phyloP scores from a whole-genome alignment of 2,888 invertebrate species.

The Nebria brevicollis region DNA sequence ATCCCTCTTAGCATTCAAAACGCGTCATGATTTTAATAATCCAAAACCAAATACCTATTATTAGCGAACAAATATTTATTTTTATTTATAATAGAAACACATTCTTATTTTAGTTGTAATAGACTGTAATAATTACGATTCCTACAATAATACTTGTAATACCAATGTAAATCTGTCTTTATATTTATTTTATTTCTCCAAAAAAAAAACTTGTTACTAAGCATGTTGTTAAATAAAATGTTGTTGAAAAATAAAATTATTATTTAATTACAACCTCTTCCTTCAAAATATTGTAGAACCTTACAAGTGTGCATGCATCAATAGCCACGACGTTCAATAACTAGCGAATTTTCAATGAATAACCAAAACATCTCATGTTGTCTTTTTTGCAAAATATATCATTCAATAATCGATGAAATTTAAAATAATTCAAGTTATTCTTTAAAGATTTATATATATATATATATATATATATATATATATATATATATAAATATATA shows the following conservation, averaged over 20 bases:
- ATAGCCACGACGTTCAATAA: no score
- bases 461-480: no score
- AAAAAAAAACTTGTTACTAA: neutral
- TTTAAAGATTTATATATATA: no score
- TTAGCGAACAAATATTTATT: conserved; percentile 44
- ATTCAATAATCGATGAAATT: no score
- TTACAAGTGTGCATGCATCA: no score
- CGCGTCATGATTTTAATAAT: conserved; percentile 52
- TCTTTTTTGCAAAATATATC: no score
- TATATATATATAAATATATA: no score
- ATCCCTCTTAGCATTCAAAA: conserved; percentile 59
- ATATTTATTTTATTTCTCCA: neutral
- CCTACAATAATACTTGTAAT: conserved; percentile 24
- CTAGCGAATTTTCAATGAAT: no score
- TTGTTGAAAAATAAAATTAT: neutral
- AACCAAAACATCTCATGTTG: no score
- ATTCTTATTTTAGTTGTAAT: neutral
- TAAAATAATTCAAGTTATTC: no score
- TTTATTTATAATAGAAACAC: conserved; percentile 43
- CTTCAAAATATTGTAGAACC: no score
- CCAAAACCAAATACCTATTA: conserved; percentile 49
- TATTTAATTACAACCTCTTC: neutral
- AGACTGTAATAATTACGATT: conserved; percentile 11
- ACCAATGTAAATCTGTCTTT: neutral
- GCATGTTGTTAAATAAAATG: neutral